These are phyloP conservation scores for Epistrophella euchroma DNA, from an alignment of 2,888 invertebrate genomes.

Conservation along the genomic window DNA sequence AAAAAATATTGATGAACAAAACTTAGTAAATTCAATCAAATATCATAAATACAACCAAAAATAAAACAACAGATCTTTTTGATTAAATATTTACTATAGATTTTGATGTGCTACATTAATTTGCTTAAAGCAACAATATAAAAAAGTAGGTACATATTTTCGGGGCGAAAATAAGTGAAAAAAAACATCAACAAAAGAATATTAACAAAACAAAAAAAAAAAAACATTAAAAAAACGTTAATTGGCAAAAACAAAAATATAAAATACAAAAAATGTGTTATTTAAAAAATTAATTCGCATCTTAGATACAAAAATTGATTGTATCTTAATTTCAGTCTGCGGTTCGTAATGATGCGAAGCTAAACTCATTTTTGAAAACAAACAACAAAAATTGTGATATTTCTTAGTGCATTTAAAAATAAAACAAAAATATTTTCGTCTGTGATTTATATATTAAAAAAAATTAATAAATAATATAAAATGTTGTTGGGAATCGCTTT, in stretches of 20 bases:
- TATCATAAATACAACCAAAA: neutral
- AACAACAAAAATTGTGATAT: slow-evolving; percentile 15
- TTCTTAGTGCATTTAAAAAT: slow-evolving; percentile 14
- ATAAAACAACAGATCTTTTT: neutral
- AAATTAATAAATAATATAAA: slow-evolving; percentile 11
- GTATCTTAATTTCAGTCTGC: slow-evolving; percentile 31
- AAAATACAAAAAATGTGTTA: slow-evolving; percentile 4
- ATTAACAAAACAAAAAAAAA: slow-evolving; percentile 5
- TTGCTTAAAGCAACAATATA: neutral
- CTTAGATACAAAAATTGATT: slow-evolving; percentile 22
- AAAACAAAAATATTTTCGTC: slow-evolving; percentile 13
- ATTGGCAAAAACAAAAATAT: neutral
- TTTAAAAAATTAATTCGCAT: slow-evolving; percentile 18
- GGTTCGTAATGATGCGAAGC: slow-evolving; percentile 41
- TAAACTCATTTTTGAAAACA: slow-evolving; percentile 17
- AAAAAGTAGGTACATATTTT: slow-evolving; percentile 12
- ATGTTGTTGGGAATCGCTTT: slow-evolving; percentile 21
- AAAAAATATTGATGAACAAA: neutral
- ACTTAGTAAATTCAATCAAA: neutral
- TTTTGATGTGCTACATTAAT: neutral
- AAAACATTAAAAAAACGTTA: neutral
- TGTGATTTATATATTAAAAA: slow-evolving; percentile 19
- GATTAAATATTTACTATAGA: slow-evolving; percentile 6
- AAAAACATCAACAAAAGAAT: neutral
- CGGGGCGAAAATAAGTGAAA: neutral